These are phyloP conservation scores for Dasysyrphus albostriatus DNA, from an alignment of 2,888 invertebrate species.

Conservation along the genomic window DNA sequence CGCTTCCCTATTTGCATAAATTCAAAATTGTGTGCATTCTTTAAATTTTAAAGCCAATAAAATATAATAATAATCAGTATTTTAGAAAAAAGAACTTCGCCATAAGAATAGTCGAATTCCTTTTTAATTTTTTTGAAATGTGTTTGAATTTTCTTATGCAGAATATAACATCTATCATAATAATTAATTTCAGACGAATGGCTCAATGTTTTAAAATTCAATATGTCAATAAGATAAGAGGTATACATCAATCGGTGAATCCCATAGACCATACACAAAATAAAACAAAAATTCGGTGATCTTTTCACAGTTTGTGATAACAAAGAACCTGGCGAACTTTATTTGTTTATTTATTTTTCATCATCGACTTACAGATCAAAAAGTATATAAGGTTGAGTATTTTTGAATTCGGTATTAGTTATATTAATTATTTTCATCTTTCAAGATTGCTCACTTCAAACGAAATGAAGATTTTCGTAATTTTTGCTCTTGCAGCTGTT, in stretches of 20 bases:
- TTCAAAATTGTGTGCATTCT: too few species aligned
- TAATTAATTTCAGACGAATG: background rate
- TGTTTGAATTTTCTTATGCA: too few species aligned
- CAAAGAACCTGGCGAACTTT: background rate
- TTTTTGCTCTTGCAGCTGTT: constrained; percentile 39
- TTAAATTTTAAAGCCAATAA: too few species aligned
- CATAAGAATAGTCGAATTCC: too few species aligned
- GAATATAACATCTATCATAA: too few species aligned
- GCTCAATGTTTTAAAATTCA: background rate
- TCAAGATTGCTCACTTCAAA: background rate
- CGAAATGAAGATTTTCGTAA: constrained; percentile 58
- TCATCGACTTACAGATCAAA: background rate
- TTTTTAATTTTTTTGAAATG: too few species aligned
- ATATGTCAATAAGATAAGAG: background rate
- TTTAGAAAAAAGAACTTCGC: too few species aligned
- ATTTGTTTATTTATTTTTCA: background rate
- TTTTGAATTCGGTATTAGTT: constrained; percentile 27
- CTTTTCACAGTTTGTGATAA: background rate
- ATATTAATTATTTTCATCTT: background rate
- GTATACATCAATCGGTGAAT: background rate
- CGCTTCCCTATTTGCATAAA: too few species aligned
- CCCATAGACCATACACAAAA: background rate
- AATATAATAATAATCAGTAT: too few species aligned
- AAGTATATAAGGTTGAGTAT: constrained; percentile 6
- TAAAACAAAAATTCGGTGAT: background rate